Conservation (phyloP, 2,888 invertebrate species). For the Lasioglossum lativentre region DNA sequence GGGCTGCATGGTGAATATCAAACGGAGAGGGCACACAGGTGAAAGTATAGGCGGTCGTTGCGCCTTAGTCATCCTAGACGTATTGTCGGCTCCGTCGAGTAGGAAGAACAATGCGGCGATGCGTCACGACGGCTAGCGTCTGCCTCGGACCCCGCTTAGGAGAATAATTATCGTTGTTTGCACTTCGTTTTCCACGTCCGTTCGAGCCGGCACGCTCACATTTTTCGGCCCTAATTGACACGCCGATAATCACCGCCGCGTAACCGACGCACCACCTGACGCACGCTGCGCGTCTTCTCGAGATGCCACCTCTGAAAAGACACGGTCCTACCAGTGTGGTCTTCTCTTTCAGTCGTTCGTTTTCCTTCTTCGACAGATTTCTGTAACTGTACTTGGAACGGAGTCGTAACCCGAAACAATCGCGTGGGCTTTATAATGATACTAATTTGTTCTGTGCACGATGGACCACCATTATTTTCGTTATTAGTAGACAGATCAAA, state of each 20-base stretch:
- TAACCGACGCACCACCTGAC: neutral
- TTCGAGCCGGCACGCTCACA: conserved; percentile 34
- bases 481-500: too few relatives aligned
- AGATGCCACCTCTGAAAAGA: neutral
- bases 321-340: too few relatives aligned
- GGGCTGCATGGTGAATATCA: conserved; percentile 51
- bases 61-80: conserved; percentile 70
- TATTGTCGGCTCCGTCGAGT: conserved; percentile 57
- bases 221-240: conserved; percentile 64
- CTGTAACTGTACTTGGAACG: too few relatives aligned
- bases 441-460: too few relatives aligned
- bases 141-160: conserved; percentile 19
- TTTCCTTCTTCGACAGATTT: too few relatives aligned
- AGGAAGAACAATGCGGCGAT: conserved; percentile 69
- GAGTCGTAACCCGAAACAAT: too few relatives aligned
- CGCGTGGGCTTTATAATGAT: too few relatives aligned
- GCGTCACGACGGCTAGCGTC: conserved; percentile 66
- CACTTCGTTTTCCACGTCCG: conserved; percentile 56
- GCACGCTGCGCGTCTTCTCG: neutral
- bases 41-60: conserved; percentile 61
- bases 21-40: conserved; percentile 60
- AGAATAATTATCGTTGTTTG: conserved; percentile 69
- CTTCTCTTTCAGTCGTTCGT: too few relatives aligned
- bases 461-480: too few relatives aligned
- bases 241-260: conserved; percentile 57